A percentile compares a stretch with the other conserved stretches of the same genome.
Evolutionary conservation across 2,113 vertebrate species (phyloP).

Genomic region (Diphyllodes magnificus): DNA sequence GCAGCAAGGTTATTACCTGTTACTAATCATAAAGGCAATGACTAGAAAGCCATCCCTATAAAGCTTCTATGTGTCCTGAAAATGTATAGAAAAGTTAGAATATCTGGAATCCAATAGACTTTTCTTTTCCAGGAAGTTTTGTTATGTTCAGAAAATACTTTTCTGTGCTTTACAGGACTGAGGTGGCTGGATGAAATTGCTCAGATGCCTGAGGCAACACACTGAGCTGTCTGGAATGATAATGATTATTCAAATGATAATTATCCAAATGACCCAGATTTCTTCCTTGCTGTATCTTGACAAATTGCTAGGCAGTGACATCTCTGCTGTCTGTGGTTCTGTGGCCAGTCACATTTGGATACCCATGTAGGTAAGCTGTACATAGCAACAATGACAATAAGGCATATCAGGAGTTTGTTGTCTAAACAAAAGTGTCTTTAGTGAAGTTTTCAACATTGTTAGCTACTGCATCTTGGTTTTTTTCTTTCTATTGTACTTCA

Average conservation of each 20-base stretch:
- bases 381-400: background rate
- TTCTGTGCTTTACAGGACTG: background rate
- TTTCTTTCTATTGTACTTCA: background rate
- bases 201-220: constrained; percentile 23
- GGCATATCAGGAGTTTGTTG: background rate
- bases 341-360: background rate
- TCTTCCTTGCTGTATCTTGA: constrained; percentile 5
- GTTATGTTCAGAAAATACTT: background rate
- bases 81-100: background rate
- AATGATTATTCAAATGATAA: constrained; percentile 48
- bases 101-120: background rate
- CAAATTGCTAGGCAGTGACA: background rate
- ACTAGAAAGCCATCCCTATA: background rate
- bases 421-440: background rate
- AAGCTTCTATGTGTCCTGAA: background rate
- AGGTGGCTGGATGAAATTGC: background rate
- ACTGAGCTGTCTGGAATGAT: constrained; percentile 40
- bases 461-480: background rate
- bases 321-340: background rate
- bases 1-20: background rate
- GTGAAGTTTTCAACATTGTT: background rate
- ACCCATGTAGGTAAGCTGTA: background rate
- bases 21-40: background rate
- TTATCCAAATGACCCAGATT: constrained; percentile 45
- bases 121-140: background rate